phyloP scores from a whole-genome alignment of 2,888 invertebrate species.

The Megalurothrips usitatus region DNA sequence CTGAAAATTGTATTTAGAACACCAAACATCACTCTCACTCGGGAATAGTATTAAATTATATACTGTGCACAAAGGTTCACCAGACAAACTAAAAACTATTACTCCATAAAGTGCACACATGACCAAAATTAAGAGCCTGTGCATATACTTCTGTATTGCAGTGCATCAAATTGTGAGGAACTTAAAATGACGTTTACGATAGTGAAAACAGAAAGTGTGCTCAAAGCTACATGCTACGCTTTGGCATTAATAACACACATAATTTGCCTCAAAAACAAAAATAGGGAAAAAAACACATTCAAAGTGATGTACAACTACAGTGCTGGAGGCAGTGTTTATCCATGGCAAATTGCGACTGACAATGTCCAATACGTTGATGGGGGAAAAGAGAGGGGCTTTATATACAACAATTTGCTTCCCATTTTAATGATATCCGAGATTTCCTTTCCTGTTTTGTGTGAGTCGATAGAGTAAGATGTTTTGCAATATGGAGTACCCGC shows the following conservation, averaged over 20 bases:
- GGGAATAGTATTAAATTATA: not conserved
- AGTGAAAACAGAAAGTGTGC: slow-evolving; percentile 13
- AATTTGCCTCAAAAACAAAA: slow-evolving; percentile 2
- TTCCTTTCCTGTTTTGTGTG: slow-evolving; percentile 4
- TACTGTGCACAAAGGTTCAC: slow-evolving; percentile 15
- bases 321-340: slow-evolving; percentile 21
- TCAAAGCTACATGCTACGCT: slow-evolving; percentile 16
- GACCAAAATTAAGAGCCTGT: slow-evolving; percentile 19
- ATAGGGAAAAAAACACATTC: not conserved
- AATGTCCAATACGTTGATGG: not conserved
- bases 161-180: slow-evolving; percentile 24
- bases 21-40: slow-evolving; percentile 21
- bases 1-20: slow-evolving; percentile 1
- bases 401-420: not conserved
- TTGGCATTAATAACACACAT: not conserved
- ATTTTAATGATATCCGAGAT: not conserved
- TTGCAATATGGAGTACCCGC: not conserved
- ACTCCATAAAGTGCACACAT: slow-evolving; percentile 10
- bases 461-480: not conserved
- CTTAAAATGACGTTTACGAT: not conserved
- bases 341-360: slow-evolving; percentile 15
- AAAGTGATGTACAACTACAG: slow-evolving; percentile 19
- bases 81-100: slow-evolving; percentile 18
- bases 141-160: slow-evolving; percentile 22
- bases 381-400: not conserved